Evolutionary conservation across 2,113 vertebrate genomes (phyloP).

Genomic region (Callipepla californica): DNA sequence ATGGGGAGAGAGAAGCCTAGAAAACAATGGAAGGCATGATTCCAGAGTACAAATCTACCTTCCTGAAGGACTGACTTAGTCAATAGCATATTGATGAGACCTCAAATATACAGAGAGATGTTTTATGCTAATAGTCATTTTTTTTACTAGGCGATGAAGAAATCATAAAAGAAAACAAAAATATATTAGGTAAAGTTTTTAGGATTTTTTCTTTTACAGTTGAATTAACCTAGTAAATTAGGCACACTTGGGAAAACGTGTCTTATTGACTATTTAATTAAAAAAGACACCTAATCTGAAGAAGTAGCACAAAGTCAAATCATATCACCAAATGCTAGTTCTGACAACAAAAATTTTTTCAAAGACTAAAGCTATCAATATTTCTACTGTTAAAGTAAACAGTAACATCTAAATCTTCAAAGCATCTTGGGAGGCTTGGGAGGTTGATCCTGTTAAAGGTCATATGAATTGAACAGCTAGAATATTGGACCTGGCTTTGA

Average conservation of each 20-base stretch:
- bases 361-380: background rate
- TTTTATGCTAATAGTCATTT: background rate
- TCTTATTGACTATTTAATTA: background rate
- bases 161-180: background rate
- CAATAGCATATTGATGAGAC: background rate
- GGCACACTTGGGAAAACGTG: background rate
- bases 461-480: background rate
- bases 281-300: background rate
- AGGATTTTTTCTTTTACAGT: background rate
- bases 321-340: background rate
- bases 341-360: background rate
- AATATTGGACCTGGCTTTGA: constrained; percentile 1
- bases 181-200: fast-evolving
- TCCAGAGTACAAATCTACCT: background rate
- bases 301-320: background rate
- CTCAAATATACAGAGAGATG: background rate
- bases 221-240: background rate
- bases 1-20: background rate
- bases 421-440: background rate
- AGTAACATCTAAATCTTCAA: background rate
- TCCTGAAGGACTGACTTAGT: background rate
- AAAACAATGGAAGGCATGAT: background rate
- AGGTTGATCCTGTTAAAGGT: constrained; percentile 12
- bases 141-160: background rate
- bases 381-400: constrained; percentile 1